A percentile compares a stretch with the other conserved stretches of the same genome.
Conservation (phyloP, 2,888 invertebrate genomes). For the Odontocolon sp. region DNA sequence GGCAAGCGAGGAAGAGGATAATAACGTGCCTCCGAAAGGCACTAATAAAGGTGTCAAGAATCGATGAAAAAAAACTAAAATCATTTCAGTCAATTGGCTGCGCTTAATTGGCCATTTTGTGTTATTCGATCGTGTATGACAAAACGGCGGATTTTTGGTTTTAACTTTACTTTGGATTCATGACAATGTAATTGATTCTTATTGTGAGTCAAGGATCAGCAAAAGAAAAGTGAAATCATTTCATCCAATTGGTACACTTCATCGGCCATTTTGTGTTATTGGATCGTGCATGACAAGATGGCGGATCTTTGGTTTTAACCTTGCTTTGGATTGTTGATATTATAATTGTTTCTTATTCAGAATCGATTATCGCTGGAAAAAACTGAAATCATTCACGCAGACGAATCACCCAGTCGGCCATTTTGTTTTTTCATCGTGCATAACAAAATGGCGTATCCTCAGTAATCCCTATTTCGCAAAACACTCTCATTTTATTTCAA, state of each 20-base stretch:
- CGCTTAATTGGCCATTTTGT: neutral
- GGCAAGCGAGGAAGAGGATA: neutral
- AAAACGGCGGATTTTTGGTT: neutral
- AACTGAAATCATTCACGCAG: too few relatives aligned
- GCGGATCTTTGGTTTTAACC: neutral
- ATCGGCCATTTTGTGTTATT: constrained; percentile 16
- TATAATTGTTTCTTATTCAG: too few relatives aligned
- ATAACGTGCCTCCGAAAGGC: constrained; percentile 23
- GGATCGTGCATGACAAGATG: neutral
- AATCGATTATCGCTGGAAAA: too few relatives aligned
- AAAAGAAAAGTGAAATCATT: neutral
- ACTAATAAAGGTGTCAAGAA: constrained; percentile 30
- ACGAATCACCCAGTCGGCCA: too few relatives aligned
- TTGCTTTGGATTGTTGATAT: too few relatives aligned
- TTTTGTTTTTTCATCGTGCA: constrained; percentile 2
- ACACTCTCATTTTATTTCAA: neutral
- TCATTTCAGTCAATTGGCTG: neutral
- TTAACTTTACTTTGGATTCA: neutral
- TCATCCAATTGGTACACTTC: neutral
- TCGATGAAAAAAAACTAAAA: constrained; percentile 2
- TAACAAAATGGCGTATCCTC: neutral
- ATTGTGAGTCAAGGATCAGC: too few relatives aligned
- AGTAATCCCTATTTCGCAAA: neutral
- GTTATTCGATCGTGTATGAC: neutral
- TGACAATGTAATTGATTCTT: neutral